Percentiles rank a stretch among this genome's conserved stretches.
phyloP scores from a whole-genome alignment of 2,797 vertebrate species.

The Eospalax fontanierii region DNA sequence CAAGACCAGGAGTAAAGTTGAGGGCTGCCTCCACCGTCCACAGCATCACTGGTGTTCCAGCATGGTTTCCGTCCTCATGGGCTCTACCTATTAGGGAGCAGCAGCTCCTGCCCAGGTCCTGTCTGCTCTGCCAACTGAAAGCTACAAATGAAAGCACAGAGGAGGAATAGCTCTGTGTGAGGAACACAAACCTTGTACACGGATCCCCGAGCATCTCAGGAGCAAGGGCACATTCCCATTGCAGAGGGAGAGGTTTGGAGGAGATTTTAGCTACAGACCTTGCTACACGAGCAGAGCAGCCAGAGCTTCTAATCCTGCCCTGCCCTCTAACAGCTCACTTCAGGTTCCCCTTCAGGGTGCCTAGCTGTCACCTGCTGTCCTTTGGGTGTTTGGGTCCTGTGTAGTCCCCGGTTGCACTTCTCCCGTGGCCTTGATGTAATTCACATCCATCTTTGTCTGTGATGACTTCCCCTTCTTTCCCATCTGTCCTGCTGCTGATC shows the following conservation, averaged over 20 bases:
- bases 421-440: background rate
- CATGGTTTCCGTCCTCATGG: background rate
- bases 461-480: fast-evolving
- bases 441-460: background rate
- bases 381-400: background rate
- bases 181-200: background rate
- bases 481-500: background rate
- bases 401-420: background rate
- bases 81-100: background rate
- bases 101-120: background rate
- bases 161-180: background rate
- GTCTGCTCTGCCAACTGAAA: background rate
- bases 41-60: background rate
- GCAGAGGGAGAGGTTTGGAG: background rate
- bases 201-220: background rate
- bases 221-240: background rate
- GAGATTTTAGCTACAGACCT: background rate
- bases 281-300: background rate
- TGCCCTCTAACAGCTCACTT: background rate
- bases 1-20: background rate
- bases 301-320: background rate
- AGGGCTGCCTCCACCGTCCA: fast-evolving
- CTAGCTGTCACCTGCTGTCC: no score
- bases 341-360: background rate
- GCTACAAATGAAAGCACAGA: background rate